phyloP scores from a whole-genome alignment of 2,888 invertebrate species.

The Spilosoma lubricipeda region DNA sequence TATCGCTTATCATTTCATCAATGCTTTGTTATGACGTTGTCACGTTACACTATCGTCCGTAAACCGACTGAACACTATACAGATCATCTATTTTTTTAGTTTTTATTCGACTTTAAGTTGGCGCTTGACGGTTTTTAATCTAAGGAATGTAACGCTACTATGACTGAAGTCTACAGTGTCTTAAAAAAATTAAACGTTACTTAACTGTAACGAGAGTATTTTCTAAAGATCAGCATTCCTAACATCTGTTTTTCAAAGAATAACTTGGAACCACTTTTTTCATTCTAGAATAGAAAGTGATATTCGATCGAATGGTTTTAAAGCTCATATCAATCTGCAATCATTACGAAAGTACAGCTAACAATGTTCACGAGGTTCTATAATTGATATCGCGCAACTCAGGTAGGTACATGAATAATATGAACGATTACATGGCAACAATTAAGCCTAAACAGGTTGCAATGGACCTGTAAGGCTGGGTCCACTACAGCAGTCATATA shows the following conservation, averaged over 20 bases:
- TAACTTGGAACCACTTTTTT: not conserved
- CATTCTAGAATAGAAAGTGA: not conserved
- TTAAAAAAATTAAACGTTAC: not conserved
- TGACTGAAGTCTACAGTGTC: too few relatives aligned
- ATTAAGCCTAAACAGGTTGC: conserved; percentile 45
- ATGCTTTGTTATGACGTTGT: too few relatives aligned
- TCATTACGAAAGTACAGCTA: not conserved
- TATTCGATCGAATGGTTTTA: not conserved
- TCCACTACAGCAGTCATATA: conserved; percentile 40
- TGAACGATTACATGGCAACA: conserved; percentile 32
- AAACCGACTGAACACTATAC: too few relatives aligned
- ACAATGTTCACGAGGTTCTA: not conserved
- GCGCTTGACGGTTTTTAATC: too few relatives aligned
- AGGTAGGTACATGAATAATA: conserved; percentile 22
- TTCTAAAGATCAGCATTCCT: not conserved
- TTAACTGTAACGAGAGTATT: not conserved
- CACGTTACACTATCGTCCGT: too few relatives aligned
- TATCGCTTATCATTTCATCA: too few relatives aligned
- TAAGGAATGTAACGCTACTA: not conserved
- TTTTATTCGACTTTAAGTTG: not conserved
- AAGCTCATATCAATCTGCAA: not conserved
- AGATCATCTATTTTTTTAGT: too few relatives aligned
- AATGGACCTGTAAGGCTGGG: conserved; percentile 21
- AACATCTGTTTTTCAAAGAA: too few relatives aligned
- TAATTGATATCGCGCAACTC: conserved; percentile 3